These are phyloP conservation scores for Paracanthobrama guichenoti DNA, from an alignment of 2,113 vertebrate genomes.

Conservation along the genomic window DNA sequence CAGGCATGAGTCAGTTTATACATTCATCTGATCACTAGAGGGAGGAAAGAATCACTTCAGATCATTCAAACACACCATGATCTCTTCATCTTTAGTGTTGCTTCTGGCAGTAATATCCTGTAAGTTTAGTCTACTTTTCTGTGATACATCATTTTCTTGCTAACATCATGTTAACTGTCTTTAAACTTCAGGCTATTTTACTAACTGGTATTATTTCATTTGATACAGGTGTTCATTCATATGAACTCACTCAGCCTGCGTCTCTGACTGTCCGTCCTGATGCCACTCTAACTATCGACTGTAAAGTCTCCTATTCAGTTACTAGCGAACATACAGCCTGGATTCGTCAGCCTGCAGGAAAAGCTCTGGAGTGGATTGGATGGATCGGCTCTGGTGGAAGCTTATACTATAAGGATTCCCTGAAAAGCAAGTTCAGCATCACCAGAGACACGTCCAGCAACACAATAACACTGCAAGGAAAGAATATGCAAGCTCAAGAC, in stretches of 20 bases:
- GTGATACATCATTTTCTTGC: not conserved
- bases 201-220: constrained; percentile 4
- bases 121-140: not conserved
- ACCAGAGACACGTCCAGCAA: constrained; percentile 8
- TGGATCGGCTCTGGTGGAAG: accelerated
- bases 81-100: constrained; percentile 21
- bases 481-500: too few species aligned
- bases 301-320: constrained; percentile 44
- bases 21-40: constrained; percentile 9
- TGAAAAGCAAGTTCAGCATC: constrained; percentile 41
- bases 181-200: not conserved
- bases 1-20: not conserved
- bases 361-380: constrained; percentile 46
- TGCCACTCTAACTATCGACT: constrained; percentile 43
- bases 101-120: not conserved
- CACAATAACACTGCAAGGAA: constrained; percentile 5
- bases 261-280: constrained; percentile 55
- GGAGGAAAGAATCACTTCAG: not conserved
- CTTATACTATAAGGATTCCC: constrained; percentile 6
- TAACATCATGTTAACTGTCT: not conserved
- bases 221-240: constrained; percentile 14
- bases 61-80: constrained; percentile 1
- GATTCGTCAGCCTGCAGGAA: constrained; percentile 14
- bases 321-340: constrained; percentile 34
- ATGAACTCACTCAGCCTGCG: constrained; percentile 54